Conservation (phyloP, 1,140 invertebrate species). For the Whitmania pigra region DNA sequence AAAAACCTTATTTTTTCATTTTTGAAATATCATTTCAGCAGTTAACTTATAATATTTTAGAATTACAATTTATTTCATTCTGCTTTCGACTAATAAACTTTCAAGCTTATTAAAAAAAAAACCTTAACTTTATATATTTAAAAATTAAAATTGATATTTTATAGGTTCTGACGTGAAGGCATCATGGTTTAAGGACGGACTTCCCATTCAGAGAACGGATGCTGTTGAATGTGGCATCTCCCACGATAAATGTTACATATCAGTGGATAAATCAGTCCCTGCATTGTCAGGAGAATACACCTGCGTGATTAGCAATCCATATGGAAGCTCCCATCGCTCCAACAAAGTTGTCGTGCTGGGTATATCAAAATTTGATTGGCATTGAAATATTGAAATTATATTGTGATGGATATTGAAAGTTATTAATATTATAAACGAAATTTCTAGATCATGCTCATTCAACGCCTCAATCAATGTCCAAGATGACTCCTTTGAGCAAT, state of each 20-base stretch:
- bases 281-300: constrained; percentile 34
- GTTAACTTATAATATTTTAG: too few relatives aligned
- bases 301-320: constrained; percentile 32
- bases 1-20: too few relatives aligned
- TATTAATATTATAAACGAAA: neutral
- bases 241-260: neutral
- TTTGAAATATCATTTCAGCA: too few relatives aligned
- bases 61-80: too few relatives aligned
- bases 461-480: too few relatives aligned
- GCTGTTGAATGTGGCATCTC: constrained; percentile 6
- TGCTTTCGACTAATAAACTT: too few relatives aligned
- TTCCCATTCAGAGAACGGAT: constrained; percentile 28
- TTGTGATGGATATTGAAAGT: neutral
- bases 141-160: neutral
- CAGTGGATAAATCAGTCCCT: neutral
- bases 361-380: constrained; percentile 20
- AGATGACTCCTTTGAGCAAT: constrained; percentile 24
- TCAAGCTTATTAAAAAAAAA: too few relatives aligned
- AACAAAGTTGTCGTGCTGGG: constrained; percentile 28
- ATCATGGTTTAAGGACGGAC: constrained; percentile 52
- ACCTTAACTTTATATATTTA: neutral
- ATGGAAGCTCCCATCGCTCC: constrained; percentile 28
- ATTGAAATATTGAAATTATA: neutral
- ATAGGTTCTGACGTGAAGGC: constrained; percentile 44
- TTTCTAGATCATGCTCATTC: neutral